phyloP scores from a whole-genome alignment of 1,140 invertebrate genomes.

The Hormaphis cornu region DNA sequence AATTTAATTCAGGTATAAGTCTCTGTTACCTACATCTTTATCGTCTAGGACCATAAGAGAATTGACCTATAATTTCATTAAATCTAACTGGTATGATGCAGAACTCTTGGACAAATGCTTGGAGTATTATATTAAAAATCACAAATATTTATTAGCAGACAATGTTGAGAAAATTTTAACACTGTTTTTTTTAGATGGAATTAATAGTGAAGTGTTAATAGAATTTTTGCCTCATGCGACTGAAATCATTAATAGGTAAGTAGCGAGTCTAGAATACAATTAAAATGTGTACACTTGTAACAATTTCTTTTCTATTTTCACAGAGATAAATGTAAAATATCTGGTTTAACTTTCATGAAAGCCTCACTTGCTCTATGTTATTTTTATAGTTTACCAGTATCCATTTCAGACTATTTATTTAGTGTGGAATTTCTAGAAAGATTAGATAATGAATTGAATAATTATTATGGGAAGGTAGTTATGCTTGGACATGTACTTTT shows the following conservation, averaged over 20 bases:
- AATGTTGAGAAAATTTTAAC: slow-evolving; percentile 36
- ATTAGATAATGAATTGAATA: slow-evolving; percentile 39
- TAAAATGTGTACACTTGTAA: background rate
- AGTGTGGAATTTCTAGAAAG: slow-evolving; percentile 40
- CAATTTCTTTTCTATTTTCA: background rate
- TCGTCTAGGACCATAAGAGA: slow-evolving; percentile 34
- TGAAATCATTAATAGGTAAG: slow-evolving; percentile 35
- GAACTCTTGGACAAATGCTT: slow-evolving; percentile 34
- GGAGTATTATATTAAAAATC: slow-evolving; percentile 34
- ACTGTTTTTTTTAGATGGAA: slow-evolving; percentile 36
- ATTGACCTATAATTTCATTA: slow-evolving; percentile 22
- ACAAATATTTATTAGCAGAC: slow-evolving; percentile 33
- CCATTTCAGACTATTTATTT: slow-evolving; percentile 40
- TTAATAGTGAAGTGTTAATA: slow-evolving; percentile 27
- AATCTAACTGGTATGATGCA: slow-evolving; percentile 29
- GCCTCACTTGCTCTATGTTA: slow-evolving; percentile 38
- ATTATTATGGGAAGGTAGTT: slow-evolving; percentile 37
- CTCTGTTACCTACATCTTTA: slow-evolving; percentile 11
- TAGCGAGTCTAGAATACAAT: background rate
- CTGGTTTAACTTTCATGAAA: slow-evolving; percentile 37
- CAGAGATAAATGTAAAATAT: slow-evolving; percentile 38
- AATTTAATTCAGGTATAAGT: slow-evolving; percentile 13
- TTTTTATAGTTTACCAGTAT: slow-evolving; percentile 35
- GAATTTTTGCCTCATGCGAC: slow-evolving; percentile 31
- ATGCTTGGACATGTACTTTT: background rate